A percentile compares a stretch with the other conserved stretches of the same genome.
Evolutionary conservation across 2,113 vertebrate species (phyloP).

Genomic region (Stomatorhinus ivindoensis): DNA sequence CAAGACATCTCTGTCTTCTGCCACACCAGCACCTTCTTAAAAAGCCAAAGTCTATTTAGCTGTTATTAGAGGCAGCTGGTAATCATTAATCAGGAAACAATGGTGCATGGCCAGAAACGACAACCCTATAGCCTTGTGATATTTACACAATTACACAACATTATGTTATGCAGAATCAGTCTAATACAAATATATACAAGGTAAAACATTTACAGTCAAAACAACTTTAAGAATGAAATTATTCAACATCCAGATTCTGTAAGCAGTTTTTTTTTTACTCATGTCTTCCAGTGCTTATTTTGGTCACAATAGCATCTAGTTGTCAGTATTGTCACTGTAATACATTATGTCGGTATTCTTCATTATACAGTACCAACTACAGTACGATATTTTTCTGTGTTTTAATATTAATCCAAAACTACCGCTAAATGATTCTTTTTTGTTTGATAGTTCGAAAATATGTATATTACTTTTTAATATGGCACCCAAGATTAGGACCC

Average conservation of each 20-base stretch:
- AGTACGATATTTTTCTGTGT: background rate
- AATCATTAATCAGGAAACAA: background rate
- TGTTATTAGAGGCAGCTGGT: background rate
- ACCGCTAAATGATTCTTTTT: background rate
- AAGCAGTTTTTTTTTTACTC: too few relatives aligned
- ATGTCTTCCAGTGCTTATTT: too few relatives aligned
- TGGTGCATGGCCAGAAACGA: background rate
- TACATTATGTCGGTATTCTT: too few relatives aligned
- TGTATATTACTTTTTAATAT: background rate
- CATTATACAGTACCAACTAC: too few relatives aligned
- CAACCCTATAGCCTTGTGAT: background rate
- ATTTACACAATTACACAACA: background rate
- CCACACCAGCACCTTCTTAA: background rate
- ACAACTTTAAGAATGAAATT: background rate
- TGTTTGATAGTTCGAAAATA: background rate
- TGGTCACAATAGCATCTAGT: too few relatives aligned
- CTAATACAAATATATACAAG: background rate
- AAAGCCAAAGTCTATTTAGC: background rate
- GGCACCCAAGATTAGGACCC: background rate
- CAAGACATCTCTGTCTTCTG: background rate
- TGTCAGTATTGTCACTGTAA: too few relatives aligned
- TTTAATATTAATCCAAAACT: background rate
- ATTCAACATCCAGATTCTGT: background rate
- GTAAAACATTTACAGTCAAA: background rate
- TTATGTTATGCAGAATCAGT: background rate